These are phyloP conservation scores for Anolis carolinensis DNA, from an alignment of 2,113 vertebrate genomes.

Conservation along the genomic window DNA sequence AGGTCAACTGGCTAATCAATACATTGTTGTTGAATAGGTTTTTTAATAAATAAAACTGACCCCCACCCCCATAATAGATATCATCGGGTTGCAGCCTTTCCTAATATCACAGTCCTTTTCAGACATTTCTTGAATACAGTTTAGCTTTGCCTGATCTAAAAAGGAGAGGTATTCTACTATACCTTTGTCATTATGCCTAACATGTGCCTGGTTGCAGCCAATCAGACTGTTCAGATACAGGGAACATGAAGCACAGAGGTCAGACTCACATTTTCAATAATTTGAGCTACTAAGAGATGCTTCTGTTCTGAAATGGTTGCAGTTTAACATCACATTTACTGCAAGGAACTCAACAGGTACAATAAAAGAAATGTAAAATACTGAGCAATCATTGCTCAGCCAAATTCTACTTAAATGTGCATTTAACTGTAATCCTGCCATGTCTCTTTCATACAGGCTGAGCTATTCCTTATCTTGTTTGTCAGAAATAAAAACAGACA, in stretches of 20 bases:
- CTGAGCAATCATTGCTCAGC: not conserved
- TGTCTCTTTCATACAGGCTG: slow-evolving; percentile 27
- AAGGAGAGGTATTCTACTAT: not conserved
- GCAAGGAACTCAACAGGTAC: not conserved
- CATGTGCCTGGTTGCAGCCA: not conserved
- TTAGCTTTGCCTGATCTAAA: not conserved
- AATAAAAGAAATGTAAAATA: slow-evolving; percentile 30
- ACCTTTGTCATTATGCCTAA: not conserved
- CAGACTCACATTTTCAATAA: slow-evolving; percentile 15
- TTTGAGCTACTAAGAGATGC: slow-evolving; percentile 19
- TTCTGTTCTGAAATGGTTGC: slow-evolving; percentile 1
- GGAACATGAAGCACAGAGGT: slow-evolving; percentile 12
- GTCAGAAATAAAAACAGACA: slow-evolving; percentile 32
- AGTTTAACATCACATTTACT: not conserved
- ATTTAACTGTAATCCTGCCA: slow-evolving; percentile 27
- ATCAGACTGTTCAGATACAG: not conserved
- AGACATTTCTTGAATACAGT: not conserved
- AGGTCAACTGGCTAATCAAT: too few species aligned
- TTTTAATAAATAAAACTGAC: too few species aligned
- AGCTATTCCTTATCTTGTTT: slow-evolving; percentile 29
- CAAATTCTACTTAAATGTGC: slow-evolving; percentile 32
- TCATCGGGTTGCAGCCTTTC: not conserved
- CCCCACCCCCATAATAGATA: not conserved
- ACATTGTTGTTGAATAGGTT: too few species aligned
- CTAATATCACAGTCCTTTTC: not conserved